Conservation (phyloP, 1,140 invertebrate species). For the Leptinotarsa defecta region DNA sequence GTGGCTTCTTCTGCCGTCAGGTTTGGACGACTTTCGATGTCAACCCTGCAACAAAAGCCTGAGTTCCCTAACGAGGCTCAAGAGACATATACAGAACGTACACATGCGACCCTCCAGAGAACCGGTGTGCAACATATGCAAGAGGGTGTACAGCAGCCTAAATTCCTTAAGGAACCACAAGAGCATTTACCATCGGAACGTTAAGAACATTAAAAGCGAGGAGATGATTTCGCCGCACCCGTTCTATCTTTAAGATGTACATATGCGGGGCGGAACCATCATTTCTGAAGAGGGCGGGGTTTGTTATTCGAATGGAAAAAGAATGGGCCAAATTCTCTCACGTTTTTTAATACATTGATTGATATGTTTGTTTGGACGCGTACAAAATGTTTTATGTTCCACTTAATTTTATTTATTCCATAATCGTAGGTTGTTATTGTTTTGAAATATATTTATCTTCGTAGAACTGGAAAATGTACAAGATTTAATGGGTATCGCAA, state of each 20-base stretch:
- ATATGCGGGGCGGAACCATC: neutral
- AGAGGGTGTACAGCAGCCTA: constrained; percentile 83
- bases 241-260: constrained; percentile 49
- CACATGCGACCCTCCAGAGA: constrained; percentile 83
- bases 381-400: constrained; percentile 30
- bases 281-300: neutral
- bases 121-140: constrained; percentile 86
- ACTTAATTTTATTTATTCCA: constrained; percentile 30
- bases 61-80: constrained; percentile 80
- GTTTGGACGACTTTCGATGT: constrained; percentile 80
- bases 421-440: constrained; percentile 31
- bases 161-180: constrained; percentile 87
- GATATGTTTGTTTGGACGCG: constrained; percentile 20
- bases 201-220: constrained; percentile 59
- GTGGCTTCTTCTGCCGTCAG: constrained; percentile 51
- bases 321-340: neutral
- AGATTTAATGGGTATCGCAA: neutral
- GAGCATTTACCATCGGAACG: constrained; percentile 81
- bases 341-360: neutral
- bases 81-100: constrained; percentile 85
- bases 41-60: constrained; percentile 87
- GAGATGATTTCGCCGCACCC: constrained; percentile 53
- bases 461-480: constrained; percentile 21
- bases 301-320: neutral
- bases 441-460: constrained; percentile 29